Evolutionary conservation across 2,888 invertebrate species (phyloP).

Genomic region (Lycocerus yunnanus): DNA sequence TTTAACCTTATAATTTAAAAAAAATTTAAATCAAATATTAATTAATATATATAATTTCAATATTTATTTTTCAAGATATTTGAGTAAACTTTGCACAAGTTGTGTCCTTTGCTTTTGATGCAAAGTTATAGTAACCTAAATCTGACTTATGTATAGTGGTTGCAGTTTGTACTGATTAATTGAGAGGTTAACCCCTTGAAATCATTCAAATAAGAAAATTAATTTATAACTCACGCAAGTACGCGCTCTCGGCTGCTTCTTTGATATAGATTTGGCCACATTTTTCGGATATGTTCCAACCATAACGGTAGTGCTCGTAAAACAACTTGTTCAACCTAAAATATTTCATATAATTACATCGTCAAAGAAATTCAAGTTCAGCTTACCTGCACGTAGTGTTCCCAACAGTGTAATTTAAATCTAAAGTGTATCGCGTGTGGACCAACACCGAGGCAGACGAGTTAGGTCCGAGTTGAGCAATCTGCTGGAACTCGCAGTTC

Average conservation of each 20-base stretch:
- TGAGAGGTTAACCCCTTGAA: too few species aligned
- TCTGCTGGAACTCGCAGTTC: constrained; percentile 49
- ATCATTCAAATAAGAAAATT: neutral
- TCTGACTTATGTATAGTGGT: too few species aligned
- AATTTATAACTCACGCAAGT: constrained; percentile 50
- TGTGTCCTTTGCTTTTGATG: too few species aligned
- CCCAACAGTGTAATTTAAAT: constrained; percentile 42
- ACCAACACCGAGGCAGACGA: constrained; percentile 46
- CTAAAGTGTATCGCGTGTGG: constrained; percentile 49
- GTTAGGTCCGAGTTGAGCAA: constrained; percentile 39
- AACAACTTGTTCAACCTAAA: constrained; percentile 47
- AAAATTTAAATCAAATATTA: too few species aligned
- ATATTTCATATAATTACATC: neutral
- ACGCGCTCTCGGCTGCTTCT: constrained; percentile 54
- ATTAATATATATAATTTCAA: too few species aligned
- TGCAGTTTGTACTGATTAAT: too few species aligned
- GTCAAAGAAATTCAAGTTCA: neutral
- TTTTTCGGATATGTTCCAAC: constrained; percentile 51
- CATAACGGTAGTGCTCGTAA: constrained; percentile 54
- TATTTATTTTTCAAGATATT: too few species aligned
- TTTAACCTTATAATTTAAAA: too few species aligned
- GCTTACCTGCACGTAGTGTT: constrained; percentile 45
- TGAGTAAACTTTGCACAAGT: too few species aligned
- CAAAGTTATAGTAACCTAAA: too few species aligned
- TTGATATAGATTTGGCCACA: constrained; percentile 49